phyloP scores from a whole-genome alignment of 2,888 invertebrate genomes.

The Crepidodera aurea region DNA sequence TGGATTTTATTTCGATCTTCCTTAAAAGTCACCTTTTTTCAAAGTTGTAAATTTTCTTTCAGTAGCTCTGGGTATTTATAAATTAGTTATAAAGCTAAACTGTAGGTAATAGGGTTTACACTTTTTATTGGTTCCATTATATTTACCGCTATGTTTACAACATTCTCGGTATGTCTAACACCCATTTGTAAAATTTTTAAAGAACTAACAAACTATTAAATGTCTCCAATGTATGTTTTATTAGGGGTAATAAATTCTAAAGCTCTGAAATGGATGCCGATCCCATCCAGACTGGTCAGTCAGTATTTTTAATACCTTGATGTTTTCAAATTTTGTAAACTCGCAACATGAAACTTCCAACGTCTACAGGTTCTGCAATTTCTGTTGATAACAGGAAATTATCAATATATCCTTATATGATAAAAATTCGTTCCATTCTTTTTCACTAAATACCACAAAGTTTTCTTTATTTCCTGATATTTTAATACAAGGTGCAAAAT shows the following conservation, averaged over 20 bases:
- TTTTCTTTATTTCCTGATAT: neutral
- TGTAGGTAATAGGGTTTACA: neutral
- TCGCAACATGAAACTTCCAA: neutral
- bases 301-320: neutral
- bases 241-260: neutral
- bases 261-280: neutral
- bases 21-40: constrained; percentile 10
- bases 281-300: neutral
- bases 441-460: neutral
- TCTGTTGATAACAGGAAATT: neutral
- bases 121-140: constrained; percentile 9
- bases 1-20: neutral
- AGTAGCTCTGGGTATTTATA: neutral
- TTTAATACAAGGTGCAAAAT: neutral
- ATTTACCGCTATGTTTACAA: neutral
- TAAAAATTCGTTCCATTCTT: neutral
- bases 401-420: neutral
- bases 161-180: neutral
- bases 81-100: neutral
- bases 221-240: neutral
- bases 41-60: neutral
- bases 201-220: neutral
- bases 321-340: neutral
- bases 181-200: neutral
- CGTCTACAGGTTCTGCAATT: neutral